Evolutionary conservation across 1,140 invertebrate genomes (phyloP).

Genomic region (Drosophila punjabiensis): DNA sequence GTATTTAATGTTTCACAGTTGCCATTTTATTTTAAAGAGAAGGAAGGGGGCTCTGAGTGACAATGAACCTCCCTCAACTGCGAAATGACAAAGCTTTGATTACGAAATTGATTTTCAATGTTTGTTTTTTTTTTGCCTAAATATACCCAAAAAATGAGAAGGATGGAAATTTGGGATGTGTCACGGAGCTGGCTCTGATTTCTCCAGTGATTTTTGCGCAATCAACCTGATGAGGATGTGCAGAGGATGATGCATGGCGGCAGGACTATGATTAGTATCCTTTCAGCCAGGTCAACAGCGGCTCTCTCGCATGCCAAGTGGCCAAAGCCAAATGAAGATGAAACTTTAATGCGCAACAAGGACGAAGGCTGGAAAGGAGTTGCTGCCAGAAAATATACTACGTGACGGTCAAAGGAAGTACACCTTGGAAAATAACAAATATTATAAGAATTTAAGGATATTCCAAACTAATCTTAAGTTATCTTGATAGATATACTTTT

Average conservation of each 20-base stretch:
- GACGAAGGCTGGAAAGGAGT: constrained; percentile 27
- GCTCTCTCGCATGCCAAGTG: constrained; percentile 42
- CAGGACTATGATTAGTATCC: constrained; percentile 72
- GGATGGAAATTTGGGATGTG: constrained; percentile 26
- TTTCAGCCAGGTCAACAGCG: constrained; percentile 26
- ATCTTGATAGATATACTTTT: not conserved
- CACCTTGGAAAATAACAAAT: not conserved
- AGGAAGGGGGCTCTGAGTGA: not conserved
- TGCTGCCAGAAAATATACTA: constrained; percentile 24
- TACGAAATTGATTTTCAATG: constrained; percentile 68
- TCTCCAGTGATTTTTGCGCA: constrained; percentile 80
- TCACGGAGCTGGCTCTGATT: constrained; percentile 63
- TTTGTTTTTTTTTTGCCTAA: constrained; percentile 38
- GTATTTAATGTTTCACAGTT: constrained; percentile 15
- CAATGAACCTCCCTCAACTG: constrained; percentile 45
- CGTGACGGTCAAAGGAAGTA: constrained; percentile 57
- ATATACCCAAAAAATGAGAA: constrained; percentile 27
- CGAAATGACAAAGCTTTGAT: constrained; percentile 29
- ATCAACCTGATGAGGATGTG: constrained; percentile 68
- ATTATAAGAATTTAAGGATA: not conserved
- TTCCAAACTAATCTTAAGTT: not conserved
- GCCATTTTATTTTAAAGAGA: constrained; percentile 1
- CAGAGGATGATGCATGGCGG: constrained; percentile 61
- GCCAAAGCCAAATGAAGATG: constrained; percentile 41
- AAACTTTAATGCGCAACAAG: constrained; percentile 67